Evolutionary conservation across 2,113 vertebrate species (phyloP).

Genomic region (Pavo muticus): DNA sequence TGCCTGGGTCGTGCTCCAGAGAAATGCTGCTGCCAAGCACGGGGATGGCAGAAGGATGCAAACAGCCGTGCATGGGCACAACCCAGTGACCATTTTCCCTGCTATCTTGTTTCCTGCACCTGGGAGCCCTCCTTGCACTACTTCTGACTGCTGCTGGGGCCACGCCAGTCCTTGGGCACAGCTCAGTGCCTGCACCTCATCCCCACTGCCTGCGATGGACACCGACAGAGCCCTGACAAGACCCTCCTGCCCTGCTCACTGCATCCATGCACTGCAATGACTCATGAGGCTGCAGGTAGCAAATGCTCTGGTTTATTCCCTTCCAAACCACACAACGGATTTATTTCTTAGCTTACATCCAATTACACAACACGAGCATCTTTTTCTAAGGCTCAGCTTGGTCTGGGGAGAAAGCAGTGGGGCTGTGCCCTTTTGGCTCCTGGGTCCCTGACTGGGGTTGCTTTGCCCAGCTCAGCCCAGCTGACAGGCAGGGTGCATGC

Average conservation of each 20-base stretch:
- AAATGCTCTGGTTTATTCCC: background rate
- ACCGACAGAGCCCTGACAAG: too few relatives aligned
- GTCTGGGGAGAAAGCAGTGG: background rate
- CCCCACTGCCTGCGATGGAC: accelerated
- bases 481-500: accelerated
- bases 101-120: background rate
- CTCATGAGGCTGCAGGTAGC: background rate
- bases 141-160: background rate
- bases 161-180: accelerated
- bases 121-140: accelerated
- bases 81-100: too few relatives aligned
- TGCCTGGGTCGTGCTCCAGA: background rate
- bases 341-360: accelerated
- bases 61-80: accelerated
- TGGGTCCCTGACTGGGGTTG: accelerated
- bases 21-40: background rate
- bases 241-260: background rate
- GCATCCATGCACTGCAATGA: accelerated
- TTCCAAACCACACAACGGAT: background rate
- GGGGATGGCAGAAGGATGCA: accelerated
- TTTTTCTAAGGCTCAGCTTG: background rate
- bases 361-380: background rate
- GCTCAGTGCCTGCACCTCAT: background rate
- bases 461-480: accelerated
- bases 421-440: background rate